Base-by-base conservation (phyloP, 2,888 invertebrate genomes). In the Tenthredo scrophulariae region DNA sequence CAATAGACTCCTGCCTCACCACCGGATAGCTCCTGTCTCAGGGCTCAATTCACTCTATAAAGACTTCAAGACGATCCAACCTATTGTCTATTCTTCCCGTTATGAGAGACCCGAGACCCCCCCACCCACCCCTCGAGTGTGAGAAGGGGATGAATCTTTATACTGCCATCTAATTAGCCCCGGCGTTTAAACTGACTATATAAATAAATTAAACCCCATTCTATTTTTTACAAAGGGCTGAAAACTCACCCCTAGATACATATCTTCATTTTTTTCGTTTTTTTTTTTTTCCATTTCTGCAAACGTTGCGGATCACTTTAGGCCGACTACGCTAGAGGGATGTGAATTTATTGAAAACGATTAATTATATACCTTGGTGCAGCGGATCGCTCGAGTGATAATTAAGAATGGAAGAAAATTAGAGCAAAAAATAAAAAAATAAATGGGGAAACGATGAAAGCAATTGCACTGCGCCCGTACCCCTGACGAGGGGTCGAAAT, bases 101-200 rank as follows among this genome's bases (percentile, higher is more conserved):
- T 83, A 83, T 83, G 65, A 22, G 67, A 83, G 22, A 7, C 26
- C 54, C 6, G 18, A 26, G 15, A 54, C 18, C 50, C 54, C 46
- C 18, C 6, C 22, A 13, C 7, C 33, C 70, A 37, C 37, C 70
- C 18, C 40, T 22, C 80, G 62, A 80, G 62, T 62, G 80, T 80
- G 80, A 62, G 80, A 33, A 33, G 58, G 62, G 62, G 62, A 40
- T 13, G 37, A 62, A 62, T 62, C 62, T 62, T 80, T 80, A 80
- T 58, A 62, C 87, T 88, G 87, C 88, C 90, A 91, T 91, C 91
- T 92, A 92, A 92, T 92, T 92, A 92, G 91, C 88, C 91, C 89
- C 86, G 50, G 90, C 91, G 90, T 92, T 91, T 90, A 91, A 74
- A 90, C 91, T 89, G 89, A 87, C 80, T 80, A 87, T 89, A 89